Evolutionary conservation across 2,888 invertebrate species (phyloP), one percentile per base, ranked within the genome.

Genomic region (Rotaria macrura): DNA sequence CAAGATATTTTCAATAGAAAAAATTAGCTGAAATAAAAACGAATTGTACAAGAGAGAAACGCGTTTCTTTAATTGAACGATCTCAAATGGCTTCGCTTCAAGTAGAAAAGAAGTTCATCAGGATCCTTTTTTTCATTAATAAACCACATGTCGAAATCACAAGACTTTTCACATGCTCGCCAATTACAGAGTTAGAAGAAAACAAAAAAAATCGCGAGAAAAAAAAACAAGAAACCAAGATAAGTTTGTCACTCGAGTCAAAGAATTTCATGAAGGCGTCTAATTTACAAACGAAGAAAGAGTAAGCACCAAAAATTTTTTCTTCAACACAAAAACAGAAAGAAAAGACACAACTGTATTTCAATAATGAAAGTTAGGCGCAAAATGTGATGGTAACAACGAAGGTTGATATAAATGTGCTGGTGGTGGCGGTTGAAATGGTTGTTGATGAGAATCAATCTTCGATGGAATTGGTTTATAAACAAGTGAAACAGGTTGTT

Each of bases 211-310:
- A 65, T 12, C 34, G 5, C 65, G 20, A 12, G 17, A 65, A 17
- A 65, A 65, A 57, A 29, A 65, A 65, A 38, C 65, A 65, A 14
- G 65, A 65, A 65, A 29, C 65, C 20, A 17, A 65, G 65, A 29
- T 6, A 65, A 65, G 65, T 65, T 65, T 34, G 65, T 65, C 65
- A 65, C 65, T 65, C 65, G 65, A 65, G 65, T 65, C 65, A 65
- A 65, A 65, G 34, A 65, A 65, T 65, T 65, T 65, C 65, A 65
- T 65, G 38, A 14, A 65, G 65, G 38, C 14, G 65, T 65, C 14
- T 34, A 65, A 65, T 65, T 14, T 65, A 65, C 65, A 65, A 65
- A 34, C 65, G 29, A 25, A 54, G 34, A 65, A 57, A 65, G 14
- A 65, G 34, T 38, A 65, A 52, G 52, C 23, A 52, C 52, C 23